Evolutionary conservation across 2,113 vertebrate genomes (phyloP).

Genomic region (Varanus salvator): DNA sequence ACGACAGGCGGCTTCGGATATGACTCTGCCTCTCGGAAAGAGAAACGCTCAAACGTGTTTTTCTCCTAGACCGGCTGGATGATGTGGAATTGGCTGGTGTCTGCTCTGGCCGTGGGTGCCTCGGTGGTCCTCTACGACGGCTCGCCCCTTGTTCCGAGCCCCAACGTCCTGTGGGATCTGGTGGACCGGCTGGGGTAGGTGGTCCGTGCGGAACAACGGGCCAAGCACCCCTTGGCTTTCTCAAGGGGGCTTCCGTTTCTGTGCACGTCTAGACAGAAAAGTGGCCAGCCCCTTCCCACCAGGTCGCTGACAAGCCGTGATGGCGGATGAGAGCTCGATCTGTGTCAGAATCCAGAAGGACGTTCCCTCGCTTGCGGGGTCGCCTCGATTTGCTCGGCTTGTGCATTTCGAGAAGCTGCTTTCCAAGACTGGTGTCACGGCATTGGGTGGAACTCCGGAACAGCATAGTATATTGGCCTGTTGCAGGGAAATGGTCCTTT

Average conservation of each 20-base stretch:
- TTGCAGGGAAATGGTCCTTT: too few relatives aligned
- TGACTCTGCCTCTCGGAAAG: background rate
- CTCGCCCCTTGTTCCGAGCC: constrained; percentile 90
- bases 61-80: constrained; percentile 92
- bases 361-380: too few relatives aligned
- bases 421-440: too few relatives aligned
- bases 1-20: background rate
- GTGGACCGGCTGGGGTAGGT: constrained; percentile 93
- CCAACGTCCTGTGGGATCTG: constrained; percentile 93
- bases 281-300: too few relatives aligned
- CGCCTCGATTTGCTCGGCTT: too few relatives aligned
- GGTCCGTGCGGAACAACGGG: background rate
- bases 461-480: too few relatives aligned
- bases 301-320: background rate
- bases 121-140: constrained; percentile 95
- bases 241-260: background rate
- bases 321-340: background rate
- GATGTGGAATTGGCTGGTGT: constrained; percentile 99
- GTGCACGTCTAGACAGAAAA: too few relatives aligned
- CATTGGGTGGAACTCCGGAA: too few relatives aligned
- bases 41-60: background rate
- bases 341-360: background rate
- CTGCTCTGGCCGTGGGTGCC: constrained; percentile 89
- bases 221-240: background rate
- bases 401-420: too few relatives aligned